Evolutionary conservation across 2,113 vertebrate species (phyloP).

Genomic region (Psophia crepitans): DNA sequence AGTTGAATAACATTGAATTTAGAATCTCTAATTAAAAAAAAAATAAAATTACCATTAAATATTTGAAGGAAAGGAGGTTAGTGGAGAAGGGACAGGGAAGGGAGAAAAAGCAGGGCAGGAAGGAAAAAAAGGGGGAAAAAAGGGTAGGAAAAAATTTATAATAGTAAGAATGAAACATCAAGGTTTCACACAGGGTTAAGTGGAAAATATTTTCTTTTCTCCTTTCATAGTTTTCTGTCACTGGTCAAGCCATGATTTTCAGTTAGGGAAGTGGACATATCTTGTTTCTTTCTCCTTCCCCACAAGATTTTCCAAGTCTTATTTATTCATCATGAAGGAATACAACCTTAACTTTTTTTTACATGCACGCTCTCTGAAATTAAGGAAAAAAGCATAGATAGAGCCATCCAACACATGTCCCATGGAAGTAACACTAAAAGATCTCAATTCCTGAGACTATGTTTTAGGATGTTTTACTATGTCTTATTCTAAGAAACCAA

Average conservation of each 20-base stretch:
- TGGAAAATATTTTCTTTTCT: not conserved
- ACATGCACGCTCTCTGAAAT: not conserved
- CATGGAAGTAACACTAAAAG: not conserved
- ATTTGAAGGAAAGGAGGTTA: not conserved
- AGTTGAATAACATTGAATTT: not conserved
- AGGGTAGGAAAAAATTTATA: not conserved
- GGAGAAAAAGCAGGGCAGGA: not conserved
- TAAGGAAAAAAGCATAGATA: not conserved
- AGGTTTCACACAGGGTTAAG: not conserved
- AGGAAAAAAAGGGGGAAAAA: not conserved
- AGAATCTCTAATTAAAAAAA: not conserved
- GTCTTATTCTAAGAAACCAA: not conserved
- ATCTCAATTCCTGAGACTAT: not conserved
- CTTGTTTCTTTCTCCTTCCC: not conserved
- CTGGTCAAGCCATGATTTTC: not conserved
- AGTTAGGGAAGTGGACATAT: not conserved
- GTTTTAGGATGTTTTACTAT: not conserved
- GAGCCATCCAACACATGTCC: not conserved
- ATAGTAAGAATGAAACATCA: not conserved
- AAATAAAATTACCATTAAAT: not conserved
- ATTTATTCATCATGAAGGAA: not conserved
- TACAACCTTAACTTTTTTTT: not conserved
- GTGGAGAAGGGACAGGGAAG: not conserved
- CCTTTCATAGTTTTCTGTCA: not conserved
- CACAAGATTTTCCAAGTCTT: not conserved